A percentile compares a stretch with the other conserved stretches of the same genome.
phyloP scores from a whole-genome alignment of 2,113 vertebrate species.

The Holacanthus passer region DNA sequence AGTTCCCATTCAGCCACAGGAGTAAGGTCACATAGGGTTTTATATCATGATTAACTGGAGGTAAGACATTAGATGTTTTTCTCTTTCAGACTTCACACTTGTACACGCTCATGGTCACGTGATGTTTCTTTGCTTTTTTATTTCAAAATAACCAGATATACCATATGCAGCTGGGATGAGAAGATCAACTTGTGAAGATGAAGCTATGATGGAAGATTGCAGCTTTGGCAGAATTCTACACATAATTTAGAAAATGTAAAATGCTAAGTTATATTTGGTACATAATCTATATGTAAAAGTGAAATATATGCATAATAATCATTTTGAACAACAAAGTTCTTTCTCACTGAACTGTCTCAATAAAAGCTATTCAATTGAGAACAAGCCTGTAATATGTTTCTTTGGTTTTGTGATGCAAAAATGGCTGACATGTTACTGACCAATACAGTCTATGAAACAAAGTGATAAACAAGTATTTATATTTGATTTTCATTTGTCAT shows the following conservation, averaged over 20 bases:
- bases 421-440: not conserved
- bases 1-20: slow-evolving; percentile 71
- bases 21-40: slow-evolving; percentile 10
- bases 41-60: not conserved
- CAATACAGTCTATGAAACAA: not conserved
- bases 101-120: not conserved
- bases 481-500: not conserved
- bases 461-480: not conserved
- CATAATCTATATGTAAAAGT: not conserved
- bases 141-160: not conserved
- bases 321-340: not conserved
- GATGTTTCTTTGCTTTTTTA: not conserved
- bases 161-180: not conserved
- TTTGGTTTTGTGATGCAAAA: slow-evolving; percentile 1
- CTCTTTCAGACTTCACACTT: not conserved
- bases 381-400: not conserved
- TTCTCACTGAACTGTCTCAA: not conserved
- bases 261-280: not conserved
- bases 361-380: slow-evolving; percentile 11
- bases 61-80: slow-evolving; percentile 18
- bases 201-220: not conserved
- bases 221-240: not conserved
- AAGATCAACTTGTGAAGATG: slow-evolving; percentile 13
- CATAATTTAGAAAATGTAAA: not conserved
- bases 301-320: not conserved